Evolutionary conservation across 2,888 invertebrate genomes (phyloP), one percentile per base, ranked within the genome.

Genomic region (Drosophila robusta): DNA sequence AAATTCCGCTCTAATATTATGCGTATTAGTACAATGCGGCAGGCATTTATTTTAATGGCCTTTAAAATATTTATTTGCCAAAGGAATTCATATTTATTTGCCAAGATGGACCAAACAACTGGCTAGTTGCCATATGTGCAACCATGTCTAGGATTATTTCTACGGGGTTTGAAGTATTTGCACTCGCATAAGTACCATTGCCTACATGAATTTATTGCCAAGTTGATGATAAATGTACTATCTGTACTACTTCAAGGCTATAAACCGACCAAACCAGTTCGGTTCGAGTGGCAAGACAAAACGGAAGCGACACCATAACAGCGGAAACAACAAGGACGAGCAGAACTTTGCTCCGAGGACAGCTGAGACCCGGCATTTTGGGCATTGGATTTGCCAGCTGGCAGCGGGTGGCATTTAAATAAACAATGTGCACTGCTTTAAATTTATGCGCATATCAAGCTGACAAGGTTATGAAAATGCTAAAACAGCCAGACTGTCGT

Each of bases 381-480:
- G 55, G 34, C 34, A 34, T 34, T 34, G 61, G n/a, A 18, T 52
- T 54, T 65, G 64, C 47, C 60, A 60, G 49, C 67, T 56, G 70
- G 68, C 68, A 68, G 81, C 79, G 70, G 76, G 70, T 70, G 76
- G 76, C 86, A 88, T 83, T 88, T 83, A 82, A 83, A 83, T 83
- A 88, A 83, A 87, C 83, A 88, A 83, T 83, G 88, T 82, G 86
- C 88, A 75, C 66, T 82, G 88, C 80, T 88, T 83, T 71, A 86
- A 83, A 83, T 88, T 86, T 84, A 88, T 84, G 89, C 89, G 89
- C 83, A 84, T 84, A 88, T 88, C 83, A 88, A 88, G 83, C 83
- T 77, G 83, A 84, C 83, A 88, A 84, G 89, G 87, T 88, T 84
- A 84, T 84, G 89, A 84, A 84, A 84, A 80, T 84, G 89, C 87